A percentile compares a stretch with the other conserved stretches of the same genome.
phyloP scores from a whole-genome alignment of 2,888 invertebrate species.

The Mimumesa dahlbomi region DNA sequence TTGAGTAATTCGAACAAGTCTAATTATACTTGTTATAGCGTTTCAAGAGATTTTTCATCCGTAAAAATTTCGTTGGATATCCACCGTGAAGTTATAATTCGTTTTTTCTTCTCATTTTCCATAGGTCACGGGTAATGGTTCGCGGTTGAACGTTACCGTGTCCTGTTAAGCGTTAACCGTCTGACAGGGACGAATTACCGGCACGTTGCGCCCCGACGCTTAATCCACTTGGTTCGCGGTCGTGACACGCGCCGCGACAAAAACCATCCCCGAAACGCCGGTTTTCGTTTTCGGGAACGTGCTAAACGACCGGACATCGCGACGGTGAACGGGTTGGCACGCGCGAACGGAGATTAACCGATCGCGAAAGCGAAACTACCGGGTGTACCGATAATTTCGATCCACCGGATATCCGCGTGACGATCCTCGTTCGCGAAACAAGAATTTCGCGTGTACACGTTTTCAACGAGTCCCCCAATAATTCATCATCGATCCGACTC shows the following conservation, averaged over 20 bases:
- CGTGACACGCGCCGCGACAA: slow-evolving; percentile 25
- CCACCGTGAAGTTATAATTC: too few relatives aligned
- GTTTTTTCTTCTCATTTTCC: slow-evolving; percentile 8
- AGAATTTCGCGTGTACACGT: too few relatives aligned
- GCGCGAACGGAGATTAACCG: too few relatives aligned
- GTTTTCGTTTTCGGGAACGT: slow-evolving; percentile 11
- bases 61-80: too few relatives aligned
- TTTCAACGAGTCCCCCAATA: too few relatives aligned
- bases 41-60: too few relatives aligned
- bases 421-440: too few relatives aligned
- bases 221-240: slow-evolving; percentile 27
- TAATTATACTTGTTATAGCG: too few relatives aligned
- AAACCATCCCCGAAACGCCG: slow-evolving; percentile 24
- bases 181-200: slow-evolving; percentile 34
- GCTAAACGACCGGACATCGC: slow-evolving; percentile 26
- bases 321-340: slow-evolving; percentile 2
- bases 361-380: neutral
- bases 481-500: too few relatives aligned
- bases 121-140: too few relatives aligned
- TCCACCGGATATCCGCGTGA: neutral
- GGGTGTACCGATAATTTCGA: neutral
- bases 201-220: slow-evolving; percentile 9
- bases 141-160: neutral
- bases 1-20: too few relatives aligned
- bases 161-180: slow-evolving; percentile 31